A percentile compares a stretch with the other conserved stretches of the same genome.
phyloP scores from a whole-genome alignment of 1,140 invertebrate genomes.

The Aphis craccivora region DNA sequence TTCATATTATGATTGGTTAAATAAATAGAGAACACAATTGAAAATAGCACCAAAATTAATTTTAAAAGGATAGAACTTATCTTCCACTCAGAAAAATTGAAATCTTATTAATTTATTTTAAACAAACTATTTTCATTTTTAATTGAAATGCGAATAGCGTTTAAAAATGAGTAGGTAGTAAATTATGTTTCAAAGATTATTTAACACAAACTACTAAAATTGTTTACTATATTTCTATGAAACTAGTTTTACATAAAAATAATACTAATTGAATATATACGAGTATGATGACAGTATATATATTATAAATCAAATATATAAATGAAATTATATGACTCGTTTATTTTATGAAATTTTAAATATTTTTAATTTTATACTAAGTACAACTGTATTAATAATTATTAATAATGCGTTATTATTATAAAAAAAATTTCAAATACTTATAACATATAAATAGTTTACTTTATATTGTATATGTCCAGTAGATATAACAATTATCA shows the following conservation, averaged over 20 bases:
- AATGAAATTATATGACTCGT: background rate
- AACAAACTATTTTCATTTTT: background rate
- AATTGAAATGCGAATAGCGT: background rate
- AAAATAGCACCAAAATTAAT: background rate
- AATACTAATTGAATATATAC: too few species aligned
- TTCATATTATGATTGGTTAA: background rate
- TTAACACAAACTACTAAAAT: background rate
- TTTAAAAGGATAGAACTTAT: background rate
- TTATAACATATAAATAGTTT: too few species aligned
- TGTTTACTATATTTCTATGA: background rate
- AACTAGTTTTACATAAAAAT: background rate
- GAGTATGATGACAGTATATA: too few species aligned
- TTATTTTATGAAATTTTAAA: background rate
- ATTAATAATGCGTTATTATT: too few species aligned
- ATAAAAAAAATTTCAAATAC: too few species aligned
- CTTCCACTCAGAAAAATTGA: background rate
- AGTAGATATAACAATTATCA: too few species aligned
- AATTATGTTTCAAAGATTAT: background rate
- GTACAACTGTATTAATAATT: too few species aligned
- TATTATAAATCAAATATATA: background rate
- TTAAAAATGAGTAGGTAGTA: too few species aligned
- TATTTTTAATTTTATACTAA: background rate
- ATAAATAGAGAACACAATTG: background rate
- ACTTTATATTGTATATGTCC: too few species aligned
- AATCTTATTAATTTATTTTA: background rate